These are phyloP conservation scores for Dione juno DNA, from an alignment of 2,888 invertebrate species.

Conservation along the genomic window DNA sequence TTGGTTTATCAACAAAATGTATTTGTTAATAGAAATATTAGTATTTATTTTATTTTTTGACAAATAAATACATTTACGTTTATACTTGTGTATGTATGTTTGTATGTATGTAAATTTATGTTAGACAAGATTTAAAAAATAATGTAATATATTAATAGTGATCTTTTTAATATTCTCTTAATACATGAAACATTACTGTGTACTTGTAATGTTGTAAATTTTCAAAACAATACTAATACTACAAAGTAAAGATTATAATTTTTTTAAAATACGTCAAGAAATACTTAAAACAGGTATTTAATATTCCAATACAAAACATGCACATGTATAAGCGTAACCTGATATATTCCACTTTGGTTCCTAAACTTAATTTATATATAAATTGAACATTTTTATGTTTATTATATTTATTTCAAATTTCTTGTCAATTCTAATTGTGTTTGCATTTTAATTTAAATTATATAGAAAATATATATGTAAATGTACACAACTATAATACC, in stretches of 20 bases:
- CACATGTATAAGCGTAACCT: not conserved
- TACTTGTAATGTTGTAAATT: too few relatives aligned
- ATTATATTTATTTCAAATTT: too few relatives aligned
- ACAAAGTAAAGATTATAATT: too few relatives aligned
- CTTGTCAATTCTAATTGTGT: too few relatives aligned
- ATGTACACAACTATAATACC: conserved; percentile 50
- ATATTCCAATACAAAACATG: not conserved
- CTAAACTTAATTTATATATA: conserved; percentile 27
- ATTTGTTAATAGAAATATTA: not conserved
- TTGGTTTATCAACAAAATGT: not conserved
- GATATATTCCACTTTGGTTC: conserved; percentile 32
- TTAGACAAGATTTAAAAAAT: too few relatives aligned
- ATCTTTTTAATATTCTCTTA: too few relatives aligned
- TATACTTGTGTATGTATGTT: not conserved
- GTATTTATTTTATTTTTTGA: not conserved
- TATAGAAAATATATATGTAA: not conserved
- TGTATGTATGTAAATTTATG: not conserved
- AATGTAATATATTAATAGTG: too few relatives aligned
- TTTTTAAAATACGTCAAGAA: too few relatives aligned
- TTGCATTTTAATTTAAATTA: not conserved
- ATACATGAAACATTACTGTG: too few relatives aligned
- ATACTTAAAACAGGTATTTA: too few relatives aligned
- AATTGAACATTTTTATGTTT: not conserved
- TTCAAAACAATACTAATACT: too few relatives aligned
- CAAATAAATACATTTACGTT: not conserved